phyloP scores from a whole-genome alignment of 2,888 invertebrate genomes.

The Lycaena phlaeas region DNA sequence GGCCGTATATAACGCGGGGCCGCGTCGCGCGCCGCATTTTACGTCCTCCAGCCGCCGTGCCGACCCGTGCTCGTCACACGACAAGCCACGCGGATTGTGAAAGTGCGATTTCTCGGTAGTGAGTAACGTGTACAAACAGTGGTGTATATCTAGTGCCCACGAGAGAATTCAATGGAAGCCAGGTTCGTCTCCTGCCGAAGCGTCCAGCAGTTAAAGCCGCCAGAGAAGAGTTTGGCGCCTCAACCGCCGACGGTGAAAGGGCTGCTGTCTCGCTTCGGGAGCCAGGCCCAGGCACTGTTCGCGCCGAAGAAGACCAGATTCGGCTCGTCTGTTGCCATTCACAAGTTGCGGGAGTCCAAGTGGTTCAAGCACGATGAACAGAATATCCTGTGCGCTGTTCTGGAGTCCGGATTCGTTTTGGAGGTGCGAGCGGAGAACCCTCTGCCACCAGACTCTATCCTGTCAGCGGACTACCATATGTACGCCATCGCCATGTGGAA shows the following conservation, averaged over 20 bases:
- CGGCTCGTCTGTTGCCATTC: constrained; percentile 79
- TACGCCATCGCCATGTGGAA: constrained; percentile 82
- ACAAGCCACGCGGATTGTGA: constrained; percentile 65
- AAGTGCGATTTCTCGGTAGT: constrained; percentile 64
- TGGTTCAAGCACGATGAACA: constrained; percentile 82
- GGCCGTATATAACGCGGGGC: constrained; percentile 40
- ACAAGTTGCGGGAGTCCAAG: constrained; percentile 81
- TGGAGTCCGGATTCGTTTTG: constrained; percentile 81
- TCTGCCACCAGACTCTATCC: constrained; percentile 52
- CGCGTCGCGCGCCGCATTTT: constrained; percentile 66
- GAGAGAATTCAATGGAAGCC: constrained; percentile 67
- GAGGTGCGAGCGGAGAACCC: constrained; percentile 73
- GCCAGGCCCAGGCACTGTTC: constrained; percentile 68
- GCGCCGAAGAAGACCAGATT: constrained; percentile 69
- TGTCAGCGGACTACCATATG: constrained; percentile 71
- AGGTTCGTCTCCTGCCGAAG: constrained; percentile 72
- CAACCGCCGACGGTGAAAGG: constrained; percentile 65
- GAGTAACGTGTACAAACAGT: constrained; percentile 19
- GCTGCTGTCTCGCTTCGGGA: constrained; percentile 69
- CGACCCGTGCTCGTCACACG: constrained; percentile 34
- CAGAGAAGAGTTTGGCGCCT: constrained; percentile 66
- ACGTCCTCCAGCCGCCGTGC: constrained; percentile 47
- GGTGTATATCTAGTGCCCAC: background rate
- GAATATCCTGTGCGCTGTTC: constrained; percentile 79
- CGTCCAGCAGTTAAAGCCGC: constrained; percentile 70